These are phyloP conservation scores for Ylistrum balloti DNA, from an alignment of 1,140 invertebrate genomes.

Conservation along the genomic window DNA sequence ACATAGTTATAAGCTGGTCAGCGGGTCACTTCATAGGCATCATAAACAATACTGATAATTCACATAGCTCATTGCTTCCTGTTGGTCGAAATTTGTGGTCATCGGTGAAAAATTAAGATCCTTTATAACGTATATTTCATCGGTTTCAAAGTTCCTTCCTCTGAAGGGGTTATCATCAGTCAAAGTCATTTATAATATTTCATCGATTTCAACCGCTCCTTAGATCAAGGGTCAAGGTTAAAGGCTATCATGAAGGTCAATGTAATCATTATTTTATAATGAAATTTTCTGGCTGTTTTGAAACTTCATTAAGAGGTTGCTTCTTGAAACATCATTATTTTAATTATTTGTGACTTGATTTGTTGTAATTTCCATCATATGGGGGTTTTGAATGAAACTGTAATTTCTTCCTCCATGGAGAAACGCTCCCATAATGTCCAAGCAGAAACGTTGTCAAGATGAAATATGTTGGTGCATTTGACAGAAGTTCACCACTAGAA, in stretches of 20 bases:
- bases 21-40: too few species aligned
- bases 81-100: too few species aligned
- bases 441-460: not conserved
- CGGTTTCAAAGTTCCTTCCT: too few species aligned
- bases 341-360: slow-evolving; percentile 26
- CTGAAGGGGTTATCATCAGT: too few species aligned
- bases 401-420: not conserved
- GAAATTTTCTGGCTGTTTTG: not conserved
- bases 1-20: too few species aligned
- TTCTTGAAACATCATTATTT: not conserved
- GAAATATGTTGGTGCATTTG: not conserved
- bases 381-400: not conserved
- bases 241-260: not conserved
- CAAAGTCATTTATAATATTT: too few species aligned
- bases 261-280: not conserved
- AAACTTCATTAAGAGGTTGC: not conserved
- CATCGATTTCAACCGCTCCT: too few species aligned
- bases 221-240: not conserved
- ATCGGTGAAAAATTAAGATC: too few species aligned
- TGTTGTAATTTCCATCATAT: not conserved
- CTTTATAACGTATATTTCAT: too few species aligned
- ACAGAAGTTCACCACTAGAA: not conserved
- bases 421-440: not conserved
- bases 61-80: too few species aligned
- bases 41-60: too few species aligned